Conservation (phyloP, 1,140 invertebrate genomes). For the Hylaeus volcanicus region DNA sequence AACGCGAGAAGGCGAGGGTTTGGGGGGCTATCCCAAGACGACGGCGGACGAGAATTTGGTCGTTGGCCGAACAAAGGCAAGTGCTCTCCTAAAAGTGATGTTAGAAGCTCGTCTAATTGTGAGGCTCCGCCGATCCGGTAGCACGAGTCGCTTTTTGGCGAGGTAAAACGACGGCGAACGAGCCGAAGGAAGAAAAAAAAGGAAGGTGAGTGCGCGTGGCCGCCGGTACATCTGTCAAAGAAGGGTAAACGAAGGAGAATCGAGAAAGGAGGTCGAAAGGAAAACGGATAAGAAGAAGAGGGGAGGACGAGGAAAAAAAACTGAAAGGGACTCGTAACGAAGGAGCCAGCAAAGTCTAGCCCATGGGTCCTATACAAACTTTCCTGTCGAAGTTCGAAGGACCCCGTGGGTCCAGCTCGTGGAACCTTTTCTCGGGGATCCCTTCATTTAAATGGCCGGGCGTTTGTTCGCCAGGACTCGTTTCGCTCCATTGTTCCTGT, state of each 20-base stretch:
- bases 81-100: slow-evolving; percentile 51
- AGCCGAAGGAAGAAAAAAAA: slow-evolving; percentile 21
- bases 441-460: slow-evolving; percentile 70
- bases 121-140: slow-evolving; percentile 45
- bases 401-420: slow-evolving; percentile 56
- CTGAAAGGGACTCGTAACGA: slow-evolving; percentile 48
- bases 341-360: slow-evolving; percentile 42
- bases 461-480: slow-evolving; percentile 66
- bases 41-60: slow-evolving; percentile 13
- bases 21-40: slow-evolving; percentile 5
- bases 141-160: slow-evolving; percentile 18
- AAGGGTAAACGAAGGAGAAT: slow-evolving; percentile 40
- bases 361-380: slow-evolving; percentile 67
- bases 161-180: not conserved
- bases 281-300: slow-evolving; percentile 19
- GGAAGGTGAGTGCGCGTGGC: slow-evolving; percentile 52
- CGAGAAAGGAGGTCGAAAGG: slow-evolving; percentile 14
- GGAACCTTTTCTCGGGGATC: slow-evolving; percentile 56
- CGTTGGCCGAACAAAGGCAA: slow-evolving; percentile 52
- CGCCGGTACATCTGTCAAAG: slow-evolving; percentile 61
- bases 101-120: slow-evolving; percentile 60
- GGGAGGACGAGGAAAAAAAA: slow-evolving; percentile 17
- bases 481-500: slow-evolving; percentile 70
- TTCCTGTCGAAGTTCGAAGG: slow-evolving; percentile 52
- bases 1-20: slow-evolving; percentile 20